Conservation (phyloP, 92 coral and sea anemone genomes). For the Parazoanthus swiftii region DNA sequence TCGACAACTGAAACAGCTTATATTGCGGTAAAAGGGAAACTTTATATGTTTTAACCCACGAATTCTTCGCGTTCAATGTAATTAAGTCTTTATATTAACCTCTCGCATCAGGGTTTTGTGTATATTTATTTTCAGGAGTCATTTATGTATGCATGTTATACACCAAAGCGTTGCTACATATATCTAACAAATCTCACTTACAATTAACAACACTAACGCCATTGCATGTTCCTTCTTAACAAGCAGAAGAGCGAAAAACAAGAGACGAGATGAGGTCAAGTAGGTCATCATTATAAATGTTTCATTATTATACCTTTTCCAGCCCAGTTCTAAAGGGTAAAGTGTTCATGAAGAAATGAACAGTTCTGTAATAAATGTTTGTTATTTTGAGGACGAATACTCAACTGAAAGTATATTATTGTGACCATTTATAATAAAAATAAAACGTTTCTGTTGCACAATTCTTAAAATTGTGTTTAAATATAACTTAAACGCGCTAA, state of each 20-base stretch:
- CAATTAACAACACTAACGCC: conserved; percentile 30
- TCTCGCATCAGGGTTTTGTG: background rate
- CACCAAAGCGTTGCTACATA: background rate
- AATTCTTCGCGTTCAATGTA: background rate
- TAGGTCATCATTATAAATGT: conserved; percentile 29
- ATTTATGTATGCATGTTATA: too few species aligned
- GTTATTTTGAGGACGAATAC: background rate
- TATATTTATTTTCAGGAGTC: too few species aligned
- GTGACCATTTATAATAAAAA: background rate
- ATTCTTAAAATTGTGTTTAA: background rate
- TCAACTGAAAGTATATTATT: background rate
- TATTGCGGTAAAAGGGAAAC: background rate
- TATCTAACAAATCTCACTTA: background rate
- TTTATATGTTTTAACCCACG: background rate
- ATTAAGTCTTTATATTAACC: background rate
- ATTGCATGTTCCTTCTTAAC: conserved; percentile 43
- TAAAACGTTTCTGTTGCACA: background rate
- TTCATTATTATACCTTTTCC: background rate
- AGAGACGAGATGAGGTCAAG: conserved; percentile 49
- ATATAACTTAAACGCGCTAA: background rate
- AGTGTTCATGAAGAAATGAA: background rate
- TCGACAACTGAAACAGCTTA: too few species aligned
- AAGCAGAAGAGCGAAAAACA: conserved; percentile 44
- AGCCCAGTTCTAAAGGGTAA: background rate
- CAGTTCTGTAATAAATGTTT: background rate